Conservation (phyloP, 2,113 vertebrate species). For the Emydura subglobosa region DNA sequence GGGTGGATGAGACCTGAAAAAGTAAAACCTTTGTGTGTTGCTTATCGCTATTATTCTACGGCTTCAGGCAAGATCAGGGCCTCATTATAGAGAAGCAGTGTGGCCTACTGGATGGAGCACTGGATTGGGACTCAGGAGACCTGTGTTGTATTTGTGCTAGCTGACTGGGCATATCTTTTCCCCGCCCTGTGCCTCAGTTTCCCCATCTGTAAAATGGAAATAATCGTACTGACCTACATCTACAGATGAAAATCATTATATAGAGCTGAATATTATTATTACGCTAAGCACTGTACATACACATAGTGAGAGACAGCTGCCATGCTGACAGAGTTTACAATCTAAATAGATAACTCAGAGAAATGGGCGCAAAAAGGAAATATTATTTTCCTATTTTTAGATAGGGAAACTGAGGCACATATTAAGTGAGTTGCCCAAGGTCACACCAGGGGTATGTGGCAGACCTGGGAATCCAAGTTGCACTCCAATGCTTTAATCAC, state of each 20-base stretch:
- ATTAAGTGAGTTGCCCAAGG: neutral
- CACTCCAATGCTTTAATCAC: neutral
- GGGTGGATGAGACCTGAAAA: constrained; percentile 50
- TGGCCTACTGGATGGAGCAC: neutral
- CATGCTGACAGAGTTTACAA: neutral
- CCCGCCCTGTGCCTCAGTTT: constrained; percentile 38
- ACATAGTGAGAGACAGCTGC: neutral
- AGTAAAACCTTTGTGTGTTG: constrained; percentile 15
- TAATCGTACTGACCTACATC: neutral
- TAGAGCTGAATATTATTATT: constrained; percentile 3
- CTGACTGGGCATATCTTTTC: constrained; percentile 30
- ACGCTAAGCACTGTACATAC: neutral
- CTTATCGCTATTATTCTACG: constrained; percentile 38
- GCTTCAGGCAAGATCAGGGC: neutral
- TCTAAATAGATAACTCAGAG: neutral
- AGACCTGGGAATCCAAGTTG: constrained; percentile 4
- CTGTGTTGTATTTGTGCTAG: neutral
- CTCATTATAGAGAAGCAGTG: neutral
- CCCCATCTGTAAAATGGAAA: constrained; percentile 35
- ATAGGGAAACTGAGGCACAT: neutral
- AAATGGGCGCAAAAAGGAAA: neutral
- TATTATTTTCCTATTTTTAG: neutral
- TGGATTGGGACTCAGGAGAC: neutral
- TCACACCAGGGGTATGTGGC: constrained; percentile 17
- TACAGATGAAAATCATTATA: constrained; percentile 5